Evolutionary conservation across 1,140 invertebrate genomes (phyloP).

Genomic region (Aphidius ervi): DNA sequence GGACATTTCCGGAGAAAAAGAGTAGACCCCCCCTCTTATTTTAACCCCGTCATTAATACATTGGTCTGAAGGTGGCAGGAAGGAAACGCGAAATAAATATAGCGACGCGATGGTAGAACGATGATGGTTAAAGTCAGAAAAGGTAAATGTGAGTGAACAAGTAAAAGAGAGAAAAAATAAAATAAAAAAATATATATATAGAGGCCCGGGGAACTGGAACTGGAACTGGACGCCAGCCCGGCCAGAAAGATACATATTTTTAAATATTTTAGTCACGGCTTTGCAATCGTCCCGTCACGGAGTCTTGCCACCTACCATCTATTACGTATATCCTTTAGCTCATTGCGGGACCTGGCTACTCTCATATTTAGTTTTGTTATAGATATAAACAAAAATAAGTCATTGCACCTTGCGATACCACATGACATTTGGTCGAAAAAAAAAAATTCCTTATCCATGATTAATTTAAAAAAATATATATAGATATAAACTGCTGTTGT

Average conservation of each 20-base stretch:
- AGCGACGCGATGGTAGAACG: constrained; percentile 35
- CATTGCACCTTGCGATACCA: constrained; percentile 25
- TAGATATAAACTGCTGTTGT: no score
- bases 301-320: constrained; percentile 53
- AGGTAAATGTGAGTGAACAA: constrained; percentile 18
- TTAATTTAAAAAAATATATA: no score
- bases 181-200: not conserved
- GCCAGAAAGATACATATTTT: constrained; percentile 57
- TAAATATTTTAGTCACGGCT: constrained; percentile 57
- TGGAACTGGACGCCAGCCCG: constrained; percentile 53
- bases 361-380: constrained; percentile 4
- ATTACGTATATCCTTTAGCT: constrained; percentile 44
- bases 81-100: constrained; percentile 56
- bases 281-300: constrained; percentile 54
- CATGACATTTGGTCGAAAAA: no score
- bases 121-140: constrained; percentile 4
- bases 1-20: constrained; percentile 23
- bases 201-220: constrained; percentile 41
- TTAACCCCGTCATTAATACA: not conserved
- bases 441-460: no score
- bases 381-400: constrained; percentile 12
- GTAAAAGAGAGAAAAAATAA: constrained; percentile 22
- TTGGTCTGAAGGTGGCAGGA: constrained; percentile 36
- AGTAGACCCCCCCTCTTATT: not conserved
- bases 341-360: constrained; percentile 17